These are phyloP conservation scores for Gallinago jamesoni DNA, from an alignment of 2,113 vertebrate species.

Conservation along the genomic window DNA sequence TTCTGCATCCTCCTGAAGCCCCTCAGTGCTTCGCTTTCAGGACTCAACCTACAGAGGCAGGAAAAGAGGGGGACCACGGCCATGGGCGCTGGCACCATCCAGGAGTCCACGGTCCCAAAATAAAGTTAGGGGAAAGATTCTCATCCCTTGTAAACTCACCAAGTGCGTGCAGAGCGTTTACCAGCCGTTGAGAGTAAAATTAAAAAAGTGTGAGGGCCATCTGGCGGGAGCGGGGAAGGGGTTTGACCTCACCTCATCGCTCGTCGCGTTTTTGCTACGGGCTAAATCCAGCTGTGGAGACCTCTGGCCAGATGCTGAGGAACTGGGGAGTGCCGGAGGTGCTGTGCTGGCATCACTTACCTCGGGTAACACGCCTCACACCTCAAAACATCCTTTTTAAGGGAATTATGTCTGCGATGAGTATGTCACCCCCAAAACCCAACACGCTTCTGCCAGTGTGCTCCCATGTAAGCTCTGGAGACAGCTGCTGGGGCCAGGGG, in stretches of 20 bases:
- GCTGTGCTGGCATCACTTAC: fast-evolving
- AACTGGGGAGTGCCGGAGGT: fast-evolving
- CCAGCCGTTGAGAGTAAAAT: not conserved
- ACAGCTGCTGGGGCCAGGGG: not conserved
- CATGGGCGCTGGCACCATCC: fast-evolving
- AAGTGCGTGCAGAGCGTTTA: not conserved
- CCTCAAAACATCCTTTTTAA: not conserved
- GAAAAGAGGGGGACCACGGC: fast-evolving
- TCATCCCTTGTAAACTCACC: not conserved
- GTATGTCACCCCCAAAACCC: fast-evolving
- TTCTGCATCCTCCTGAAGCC: not conserved
- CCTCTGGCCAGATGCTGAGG: not conserved
- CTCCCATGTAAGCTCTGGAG: fast-evolving
- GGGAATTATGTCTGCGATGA: not conserved
- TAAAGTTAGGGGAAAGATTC: fast-evolving
- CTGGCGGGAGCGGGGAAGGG: constrained; percentile 20
- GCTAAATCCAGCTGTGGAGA: not conserved
- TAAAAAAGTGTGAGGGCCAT: constrained; percentile 25
- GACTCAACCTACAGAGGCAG: too few species aligned
- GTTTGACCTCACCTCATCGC: not conserved
- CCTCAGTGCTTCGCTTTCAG: not conserved
- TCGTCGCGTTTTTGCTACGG: fast-evolving
- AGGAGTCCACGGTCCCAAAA: fast-evolving
- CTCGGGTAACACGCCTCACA: fast-evolving
- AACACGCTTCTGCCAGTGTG: fast-evolving